A percentile compares a stretch with the other conserved stretches of the same genome.
Conservation (phyloP, 2,797 vertebrate genomes). For the Babyrousa celebensis region DNA sequence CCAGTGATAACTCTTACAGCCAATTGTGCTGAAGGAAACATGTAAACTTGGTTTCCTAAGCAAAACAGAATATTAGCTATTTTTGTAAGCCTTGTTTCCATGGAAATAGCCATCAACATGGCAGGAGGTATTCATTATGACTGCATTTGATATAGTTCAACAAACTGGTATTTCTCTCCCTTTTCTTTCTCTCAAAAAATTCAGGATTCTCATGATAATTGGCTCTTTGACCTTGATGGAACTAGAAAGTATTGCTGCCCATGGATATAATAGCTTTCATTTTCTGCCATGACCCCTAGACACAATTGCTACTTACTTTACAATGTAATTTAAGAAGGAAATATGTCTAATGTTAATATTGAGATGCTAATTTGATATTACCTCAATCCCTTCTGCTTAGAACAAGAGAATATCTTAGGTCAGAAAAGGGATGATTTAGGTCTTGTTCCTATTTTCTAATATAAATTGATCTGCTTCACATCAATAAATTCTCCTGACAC, state of each 20-base stretch:
- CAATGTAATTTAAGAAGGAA: slow-evolving; percentile 74
- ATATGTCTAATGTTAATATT: slow-evolving; percentile 35
- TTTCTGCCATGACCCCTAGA: slow-evolving; percentile 76
- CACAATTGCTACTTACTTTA: slow-evolving; percentile 66
- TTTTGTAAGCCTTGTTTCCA: slow-evolving; percentile 86
- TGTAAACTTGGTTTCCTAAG: slow-evolving; percentile 83
- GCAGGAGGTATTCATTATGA: slow-evolving; percentile 39
- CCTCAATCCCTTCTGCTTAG: neutral
- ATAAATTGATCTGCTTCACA: slow-evolving; percentile 68
- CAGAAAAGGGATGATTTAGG: slow-evolving; percentile 60
- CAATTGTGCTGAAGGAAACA: slow-evolving; percentile 61
- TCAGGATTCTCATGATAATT: slow-evolving; percentile 83
- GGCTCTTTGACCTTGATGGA: slow-evolving; percentile 53
- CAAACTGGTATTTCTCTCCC: slow-evolving; percentile 77
- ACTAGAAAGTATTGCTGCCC: slow-evolving; percentile 60
- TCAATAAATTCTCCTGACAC: slow-evolving; percentile 81
- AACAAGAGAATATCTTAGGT: slow-evolving; percentile 69
- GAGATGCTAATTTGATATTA: slow-evolving; percentile 65
- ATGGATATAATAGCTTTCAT: slow-evolving; percentile 71
- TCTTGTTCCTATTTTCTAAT: slow-evolving; percentile 74
- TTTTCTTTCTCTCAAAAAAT: slow-evolving; percentile 75
- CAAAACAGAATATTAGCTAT: slow-evolving; percentile 83
- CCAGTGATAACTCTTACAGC: slow-evolving; percentile 17
- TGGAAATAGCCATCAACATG: slow-evolving; percentile 84
- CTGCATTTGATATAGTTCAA: slow-evolving; percentile 74